Evolutionary conservation across 2,113 vertebrate species (phyloP).

Genomic region (Phasianus colchicus): DNA sequence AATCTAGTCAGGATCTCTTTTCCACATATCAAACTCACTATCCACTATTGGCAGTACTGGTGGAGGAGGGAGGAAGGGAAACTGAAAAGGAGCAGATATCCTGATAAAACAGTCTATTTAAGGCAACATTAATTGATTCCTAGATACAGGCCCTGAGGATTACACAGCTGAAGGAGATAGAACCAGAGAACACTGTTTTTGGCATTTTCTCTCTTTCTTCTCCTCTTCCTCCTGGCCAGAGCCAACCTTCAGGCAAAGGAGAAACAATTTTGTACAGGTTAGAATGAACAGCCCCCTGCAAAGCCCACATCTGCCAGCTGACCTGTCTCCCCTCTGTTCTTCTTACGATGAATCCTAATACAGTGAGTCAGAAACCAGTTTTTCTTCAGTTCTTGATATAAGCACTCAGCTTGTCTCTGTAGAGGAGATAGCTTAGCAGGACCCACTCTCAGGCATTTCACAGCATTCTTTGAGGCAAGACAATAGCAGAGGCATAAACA

Average conservation of each 20-base stretch:
- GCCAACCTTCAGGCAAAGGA: neutral
- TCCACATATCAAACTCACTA: neutral
- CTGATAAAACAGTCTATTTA: neutral
- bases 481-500: neutral
- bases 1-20: neutral
- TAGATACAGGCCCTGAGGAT: neutral
- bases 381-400: neutral
- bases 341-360: neutral
- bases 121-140: neutral
- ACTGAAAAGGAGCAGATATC: neutral
- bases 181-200: rapidly evolving
- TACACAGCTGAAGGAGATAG: neutral
- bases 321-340: neutral
- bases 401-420: neutral
- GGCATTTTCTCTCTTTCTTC: neutral
- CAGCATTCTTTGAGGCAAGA: neutral
- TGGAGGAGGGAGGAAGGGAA: neutral
- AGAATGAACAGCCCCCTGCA: neutral
- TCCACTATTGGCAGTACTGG: neutral
- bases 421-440: neutral
- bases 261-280: neutral
- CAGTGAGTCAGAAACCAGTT: neutral
- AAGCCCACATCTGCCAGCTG: neutral
- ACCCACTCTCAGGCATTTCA: neutral
- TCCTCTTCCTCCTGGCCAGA: neutral